Evolutionary conservation across 2,113 vertebrate species (phyloP), one percentile per base, ranked within the genome.

Genomic region (Cyphomyrus plagiostoma): DNA sequence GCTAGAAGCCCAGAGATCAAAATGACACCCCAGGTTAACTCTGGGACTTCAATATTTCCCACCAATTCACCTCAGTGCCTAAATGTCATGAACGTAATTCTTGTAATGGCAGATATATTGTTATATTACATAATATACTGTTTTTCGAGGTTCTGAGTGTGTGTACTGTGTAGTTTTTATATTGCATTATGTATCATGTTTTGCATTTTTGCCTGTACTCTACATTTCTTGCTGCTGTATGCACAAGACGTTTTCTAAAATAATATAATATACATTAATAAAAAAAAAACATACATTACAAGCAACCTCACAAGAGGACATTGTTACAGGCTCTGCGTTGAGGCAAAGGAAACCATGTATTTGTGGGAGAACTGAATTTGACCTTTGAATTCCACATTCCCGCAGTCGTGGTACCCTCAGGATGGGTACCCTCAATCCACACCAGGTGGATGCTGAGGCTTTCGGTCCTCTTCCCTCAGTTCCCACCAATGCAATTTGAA

Each of bases 401-500:
- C 1, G 9, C 11, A 0, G 11, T 17, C 46, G 3, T 13, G 21
- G 21, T 23, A 5, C 23, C 49, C 83, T 49, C 83, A 50, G 83
- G 45, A 11, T n/a, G n/a, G 83, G 10, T n/a, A n/a, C n/a, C n/a
- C n/a, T n/a, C n/a, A n/a, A 11, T 42, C 46, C 42, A 26, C 30
- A 3, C 30, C 46, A 86, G 48, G 62, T 4, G 3, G 1, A 86
- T 4, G 21, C 10, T 6, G 46, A 9, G 45, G 21, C 8, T 86
- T 39, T 42, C 35, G 39, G 26, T 21, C 48, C n/a, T 15, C 15
- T 53, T 53, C 13, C 26, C 30, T 0, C 10, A 39, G 5, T 48
- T 39, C 17, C 30, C 50, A 15, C 19, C 50, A 53, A 53, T 35
- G 50, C 90, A 89, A 90, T 91, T 70, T 88, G 77, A 83, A 87